Conservation (phyloP, 2,797 vertebrate genomes). For the Rhinoraja longicauda region DNA sequence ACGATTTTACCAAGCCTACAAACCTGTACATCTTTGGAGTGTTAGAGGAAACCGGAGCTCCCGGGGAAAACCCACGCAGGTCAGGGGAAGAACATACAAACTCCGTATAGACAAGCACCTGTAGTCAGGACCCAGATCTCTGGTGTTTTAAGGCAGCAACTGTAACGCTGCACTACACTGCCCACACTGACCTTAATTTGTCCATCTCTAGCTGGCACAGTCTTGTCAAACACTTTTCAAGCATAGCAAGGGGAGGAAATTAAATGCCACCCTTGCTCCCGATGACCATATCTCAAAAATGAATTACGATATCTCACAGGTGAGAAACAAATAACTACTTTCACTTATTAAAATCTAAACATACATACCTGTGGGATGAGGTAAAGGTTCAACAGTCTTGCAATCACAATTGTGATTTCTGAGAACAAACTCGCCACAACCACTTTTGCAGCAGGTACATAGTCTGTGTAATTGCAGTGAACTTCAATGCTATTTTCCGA, state of each 20-base stretch:
- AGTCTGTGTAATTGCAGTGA: constrained; percentile 56
- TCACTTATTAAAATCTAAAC: neutral
- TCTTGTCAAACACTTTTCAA: neutral
- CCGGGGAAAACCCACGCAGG: too few species aligned
- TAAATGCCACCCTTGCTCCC: neutral
- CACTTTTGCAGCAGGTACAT: constrained; percentile 57
- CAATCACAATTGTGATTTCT: constrained; percentile 71
- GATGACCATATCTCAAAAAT: neutral
- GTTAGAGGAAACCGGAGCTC: too few species aligned
- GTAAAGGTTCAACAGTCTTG: constrained; percentile 68
- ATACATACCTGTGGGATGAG: constrained; percentile 73
- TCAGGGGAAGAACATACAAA: too few species aligned
- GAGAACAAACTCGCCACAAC: constrained; percentile 67
- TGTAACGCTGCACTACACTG: too few species aligned
- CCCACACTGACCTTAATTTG: neutral
- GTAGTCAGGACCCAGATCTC: too few species aligned
- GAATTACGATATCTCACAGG: neutral
- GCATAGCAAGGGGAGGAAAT: neutral
- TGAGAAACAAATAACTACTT: neutral
- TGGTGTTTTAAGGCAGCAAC: too few species aligned
- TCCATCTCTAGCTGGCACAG: neutral
- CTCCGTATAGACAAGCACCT: too few species aligned
- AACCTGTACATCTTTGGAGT: too few species aligned
- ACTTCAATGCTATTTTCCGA: constrained; percentile 50
- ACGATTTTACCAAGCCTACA: too few species aligned